Evolutionary conservation across 2,888 invertebrate species (phyloP), one percentile per base, ranked within the genome.

Genomic region (Lacanobia wlatinum): DNA sequence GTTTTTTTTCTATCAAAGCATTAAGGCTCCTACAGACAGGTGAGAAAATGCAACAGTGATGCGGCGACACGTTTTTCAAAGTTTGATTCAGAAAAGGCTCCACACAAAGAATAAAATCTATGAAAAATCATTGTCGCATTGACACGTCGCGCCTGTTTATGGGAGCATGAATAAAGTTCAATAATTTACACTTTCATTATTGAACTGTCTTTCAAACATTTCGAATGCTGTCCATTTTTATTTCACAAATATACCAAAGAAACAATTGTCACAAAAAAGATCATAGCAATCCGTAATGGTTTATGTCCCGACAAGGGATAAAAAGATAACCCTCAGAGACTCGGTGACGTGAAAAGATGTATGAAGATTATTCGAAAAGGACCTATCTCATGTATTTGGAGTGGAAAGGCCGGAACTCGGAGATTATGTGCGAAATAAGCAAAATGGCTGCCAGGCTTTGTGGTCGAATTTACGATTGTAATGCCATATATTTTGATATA

Each of bases 341-440:
- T 52, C 46, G 12, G 58, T 28, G 46, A 59, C 40, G 61, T 59
- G 69, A 21, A 75, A 53, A 59, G 62, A 59, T 75, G 62, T 28
- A 23, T 40, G 12, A 53, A 48, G 76, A 52, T 69, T 43, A 69
- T 73, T 52, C 58, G 50, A 10, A 59, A 65, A 74, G 58, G 65
- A 46, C 14, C 50, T 34, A 53, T 76, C 58, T 61, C 21, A 18
- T 40, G 18, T 28, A 62, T 75, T 21, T 62, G 75, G 28, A 59
- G 53, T 53, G 69, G 46, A 61, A 73, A 21, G 56, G 46, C 14
- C 74, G 73, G 73, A 73, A 59, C 52, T 14, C 12, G 18, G 7
- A 65, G 74, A 73, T 73, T 73, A 58, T 58, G 63, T 50, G 64
- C 73, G 64, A 73, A 73, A 73, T 73, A 73, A 59, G 58, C 65